A percentile compares a stretch with the other conserved stretches of the same genome.
Evolutionary conservation across 2,113 vertebrate genomes (phyloP).

Genomic region (Cranoglanis bouderius): DNA sequence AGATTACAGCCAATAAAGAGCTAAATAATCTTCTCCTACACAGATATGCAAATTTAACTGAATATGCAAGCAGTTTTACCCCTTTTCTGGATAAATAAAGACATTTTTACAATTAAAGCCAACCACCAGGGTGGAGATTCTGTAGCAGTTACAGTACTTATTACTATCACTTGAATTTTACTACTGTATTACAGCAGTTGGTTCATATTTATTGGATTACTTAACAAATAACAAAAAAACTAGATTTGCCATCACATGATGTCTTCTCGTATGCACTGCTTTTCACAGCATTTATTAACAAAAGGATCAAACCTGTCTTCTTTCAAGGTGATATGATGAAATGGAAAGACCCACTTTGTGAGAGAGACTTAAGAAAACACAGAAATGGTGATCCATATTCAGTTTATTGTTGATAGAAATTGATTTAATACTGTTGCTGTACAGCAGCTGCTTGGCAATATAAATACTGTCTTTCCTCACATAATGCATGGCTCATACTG

Average conservation of each 20-base stretch:
- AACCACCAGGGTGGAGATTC: not conserved
- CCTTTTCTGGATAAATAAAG: not conserved
- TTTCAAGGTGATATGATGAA: not conserved
- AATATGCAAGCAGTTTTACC: not conserved
- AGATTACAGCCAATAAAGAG: not conserved
- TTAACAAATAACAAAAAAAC: not conserved
- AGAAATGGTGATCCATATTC: not conserved
- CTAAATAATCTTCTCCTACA: not conserved
- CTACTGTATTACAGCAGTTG: not conserved
- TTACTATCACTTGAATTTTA: not conserved
- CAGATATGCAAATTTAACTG: not conserved
- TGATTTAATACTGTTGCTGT: slow-evolving; percentile 14
- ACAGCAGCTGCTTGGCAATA: slow-evolving; percentile 26
- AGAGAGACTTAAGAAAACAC: not conserved
- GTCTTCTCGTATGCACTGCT: not conserved
- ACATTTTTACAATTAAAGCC: not conserved
- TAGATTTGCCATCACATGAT: not conserved
- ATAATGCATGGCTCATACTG: not conserved
- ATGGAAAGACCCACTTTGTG: not conserved
- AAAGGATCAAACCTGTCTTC: not conserved
- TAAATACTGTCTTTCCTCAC: slow-evolving; percentile 27
- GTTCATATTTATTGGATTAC: not conserved
- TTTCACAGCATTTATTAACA: not conserved
- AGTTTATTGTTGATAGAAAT: slow-evolving; percentile 21
- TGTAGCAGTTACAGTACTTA: not conserved